Evolutionary conservation across 1,140 invertebrate species (phyloP).

Genomic region (Metaphire vulgaris): DNA sequence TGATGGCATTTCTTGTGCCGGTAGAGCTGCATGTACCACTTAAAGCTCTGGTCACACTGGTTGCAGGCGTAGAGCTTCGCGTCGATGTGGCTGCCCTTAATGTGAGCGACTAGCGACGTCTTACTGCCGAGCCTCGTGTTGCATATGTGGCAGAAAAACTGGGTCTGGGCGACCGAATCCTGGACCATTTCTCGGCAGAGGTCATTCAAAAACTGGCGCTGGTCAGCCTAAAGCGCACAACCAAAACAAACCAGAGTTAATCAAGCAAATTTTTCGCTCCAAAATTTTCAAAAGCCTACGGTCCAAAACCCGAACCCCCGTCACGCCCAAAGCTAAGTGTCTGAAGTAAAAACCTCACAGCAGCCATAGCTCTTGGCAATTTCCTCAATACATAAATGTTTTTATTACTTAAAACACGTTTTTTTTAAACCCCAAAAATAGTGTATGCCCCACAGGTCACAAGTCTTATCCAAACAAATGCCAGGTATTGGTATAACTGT

Average conservation of each 20-base stretch:
- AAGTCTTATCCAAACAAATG: no score
- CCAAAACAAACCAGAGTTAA: neutral
- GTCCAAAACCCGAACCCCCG: no score
- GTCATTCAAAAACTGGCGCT: neutral
- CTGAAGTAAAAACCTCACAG: no score
- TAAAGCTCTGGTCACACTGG: constrained; percentile 14
- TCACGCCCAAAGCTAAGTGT: no score
- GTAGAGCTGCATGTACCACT: constrained; percentile 23
- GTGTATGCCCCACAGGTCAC: no score
- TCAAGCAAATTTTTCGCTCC: no score
- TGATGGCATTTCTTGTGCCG: constrained; percentile 11
- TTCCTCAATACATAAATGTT: no score
- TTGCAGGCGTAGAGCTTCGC: constrained; percentile 9
- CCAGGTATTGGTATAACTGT: no score
- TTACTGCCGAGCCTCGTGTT: constrained; percentile 9
- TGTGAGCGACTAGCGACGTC: constrained; percentile 5
- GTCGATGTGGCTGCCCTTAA: constrained; percentile 12
- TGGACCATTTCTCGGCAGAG: neutral
- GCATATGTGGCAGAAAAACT: constrained; percentile 21
- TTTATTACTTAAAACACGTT: no score
- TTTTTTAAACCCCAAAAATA: no score
- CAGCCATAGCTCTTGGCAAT: no score
- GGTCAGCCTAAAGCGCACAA: neutral
- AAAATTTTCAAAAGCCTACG: no score
- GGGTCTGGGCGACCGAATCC: neutral